Evolutionary conservation across 2,888 invertebrate genomes (phyloP), one percentile per base, ranked within the genome.

Genomic region (Creontiades dilutus): DNA sequence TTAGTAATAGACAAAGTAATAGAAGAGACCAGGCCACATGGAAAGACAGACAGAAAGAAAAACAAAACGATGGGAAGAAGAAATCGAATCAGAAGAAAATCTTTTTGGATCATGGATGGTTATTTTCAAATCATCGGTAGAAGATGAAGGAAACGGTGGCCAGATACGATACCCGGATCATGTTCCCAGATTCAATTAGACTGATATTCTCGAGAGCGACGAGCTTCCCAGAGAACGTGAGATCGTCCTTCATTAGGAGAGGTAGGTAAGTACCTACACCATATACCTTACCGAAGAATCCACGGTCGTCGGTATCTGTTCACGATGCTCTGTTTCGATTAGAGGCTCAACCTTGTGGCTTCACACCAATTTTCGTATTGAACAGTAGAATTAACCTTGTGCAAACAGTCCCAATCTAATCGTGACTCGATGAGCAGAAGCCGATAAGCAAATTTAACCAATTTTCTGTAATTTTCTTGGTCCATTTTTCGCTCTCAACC

Each of bases 331-430:
- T 57, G 57, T n/a, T 16, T 57, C 16, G 57, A 57, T 57, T 57
- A 57, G 57, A n/a, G 16, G 16, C 57, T 16, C 57, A 57, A 57
- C 57, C 57, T 57, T 57, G 57, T 16, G 16, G 12, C 11, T 4
- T 4, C 16, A 57, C 57, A 57, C 57, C 57, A 16, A 57, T 57
- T 57, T 57, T 57, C 48, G 57, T 57, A 16, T 13, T 57, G 57
- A 16, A 57, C 57, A 12, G 57, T 57, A 57, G 57, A 57, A 57
- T 57, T 57, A 57, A 16, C 57, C 57, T 57, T 57, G 57, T 57
- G 57, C 57, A 57, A 57, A 57, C 57, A 57, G 57, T 57, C 57
- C 16, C 57, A 57, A 57, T 57, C 57, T 4, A 57, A 57, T 57
- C 57, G 57, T 57, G 57, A 57, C 57, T 9, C 57, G 57, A 57